Evolutionary conservation across 2,113 vertebrate species (phyloP).

Genomic region (Panthera leo): DNA sequence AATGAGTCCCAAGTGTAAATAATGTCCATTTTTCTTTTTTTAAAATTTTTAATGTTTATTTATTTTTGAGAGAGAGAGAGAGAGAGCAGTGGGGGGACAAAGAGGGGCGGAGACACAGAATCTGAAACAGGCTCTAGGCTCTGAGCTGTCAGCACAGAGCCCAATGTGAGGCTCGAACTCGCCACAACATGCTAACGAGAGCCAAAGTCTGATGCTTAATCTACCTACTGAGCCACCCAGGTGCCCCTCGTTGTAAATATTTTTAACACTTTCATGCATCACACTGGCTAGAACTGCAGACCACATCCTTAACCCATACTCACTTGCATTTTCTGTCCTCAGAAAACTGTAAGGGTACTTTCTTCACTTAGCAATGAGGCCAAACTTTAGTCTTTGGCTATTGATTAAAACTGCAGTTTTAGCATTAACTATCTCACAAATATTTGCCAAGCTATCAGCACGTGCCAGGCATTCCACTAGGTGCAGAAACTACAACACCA

Average conservation of each 20-base stretch:
- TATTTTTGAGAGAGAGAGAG: background rate
- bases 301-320: background rate
- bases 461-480: background rate
- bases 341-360: background rate
- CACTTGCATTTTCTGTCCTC: background rate
- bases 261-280: background rate
- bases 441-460: background rate
- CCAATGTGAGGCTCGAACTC: accelerated
- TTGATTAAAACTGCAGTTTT: background rate
- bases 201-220: too few relatives aligned
- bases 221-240: too few relatives aligned
- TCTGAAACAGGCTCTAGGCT: too few relatives aligned
- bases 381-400: background rate
- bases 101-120: too few relatives aligned
- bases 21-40: background rate
- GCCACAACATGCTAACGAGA: accelerated
- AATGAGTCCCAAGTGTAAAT: background rate
- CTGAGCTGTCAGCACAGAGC: too few relatives aligned
- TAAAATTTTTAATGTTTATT: background rate
- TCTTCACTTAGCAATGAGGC: background rate
- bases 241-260: background rate
- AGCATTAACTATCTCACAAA: background rate
- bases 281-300: background rate
- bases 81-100: too few relatives aligned
- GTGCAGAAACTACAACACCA: background rate